Evolutionary conservation across 2,113 vertebrate genomes (phyloP), one percentile per base, ranked within the genome.

Genomic region (Zosterops pallidus): DNA sequence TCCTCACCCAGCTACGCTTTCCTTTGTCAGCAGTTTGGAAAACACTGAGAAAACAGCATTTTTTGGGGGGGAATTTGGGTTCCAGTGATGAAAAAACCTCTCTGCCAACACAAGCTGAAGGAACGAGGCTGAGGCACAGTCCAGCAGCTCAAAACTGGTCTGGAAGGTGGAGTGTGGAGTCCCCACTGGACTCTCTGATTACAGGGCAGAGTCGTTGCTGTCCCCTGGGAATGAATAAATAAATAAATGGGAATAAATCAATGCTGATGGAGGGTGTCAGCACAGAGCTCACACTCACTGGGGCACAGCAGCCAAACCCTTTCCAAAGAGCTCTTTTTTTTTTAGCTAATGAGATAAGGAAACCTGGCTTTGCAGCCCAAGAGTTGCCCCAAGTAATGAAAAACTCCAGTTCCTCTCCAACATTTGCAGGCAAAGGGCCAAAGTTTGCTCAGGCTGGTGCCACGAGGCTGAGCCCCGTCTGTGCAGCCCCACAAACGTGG

Each of bases 1-100:
- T 28, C 69, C 56, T 25, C 28, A 1, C 41, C 14, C 44, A 37
- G 0, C 53, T 11, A 0, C 0, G 2, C 39, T 26, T 64, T 29
- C 15, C 24, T 82, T 17, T 33, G 18, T 2, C 42, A 37, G 6
- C n/a, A 50, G 21, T 9, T 41, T 8, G 26, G 60, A 39, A 78
- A 77, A 50, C 44, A 33, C 15, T 5, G 13, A 50, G 11, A 35
- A 33, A 72, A 44, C 0, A 2, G 31, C 2, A 42, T 57, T 29
- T 68, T 29, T 69, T 1, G 5, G 47, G 23, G 14, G 53, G 24
- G 24, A 50, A 14, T n/a, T 31, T 4, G 55, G 46, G 44, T 41
- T 76, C 35, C 41, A 31, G 9, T 9, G 2, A 5, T 0, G 4
- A 33, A 31, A 23, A 6, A 85, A 2, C 9, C n/a, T 4, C 37